phyloP scores from a whole-genome alignment of 2,888 invertebrate species.

The Gryllus longicercus region DNA sequence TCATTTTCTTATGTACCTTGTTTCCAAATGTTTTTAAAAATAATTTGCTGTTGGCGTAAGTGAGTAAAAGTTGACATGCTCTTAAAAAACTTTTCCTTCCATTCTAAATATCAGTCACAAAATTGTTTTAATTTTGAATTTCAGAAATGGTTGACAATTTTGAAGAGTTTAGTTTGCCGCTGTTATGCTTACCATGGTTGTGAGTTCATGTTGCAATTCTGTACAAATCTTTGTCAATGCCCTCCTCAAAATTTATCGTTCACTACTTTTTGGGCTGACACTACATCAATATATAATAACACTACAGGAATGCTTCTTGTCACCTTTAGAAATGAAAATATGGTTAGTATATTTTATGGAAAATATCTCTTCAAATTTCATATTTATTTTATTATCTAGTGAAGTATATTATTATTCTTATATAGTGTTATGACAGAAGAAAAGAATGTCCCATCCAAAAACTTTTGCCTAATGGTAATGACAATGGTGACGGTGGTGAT shows the following conservation, averaged over 20 bases:
- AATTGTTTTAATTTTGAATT: constrained; percentile 11
- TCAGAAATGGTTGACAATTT: constrained; percentile 56
- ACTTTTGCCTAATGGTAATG: too few relatives aligned
- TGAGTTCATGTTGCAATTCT: constrained; percentile 66
- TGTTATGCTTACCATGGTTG: constrained; percentile 72
- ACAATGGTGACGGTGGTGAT: too few relatives aligned
- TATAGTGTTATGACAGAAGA: neutral
- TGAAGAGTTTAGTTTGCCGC: constrained; percentile 63
- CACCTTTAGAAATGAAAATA: constrained; percentile 72
- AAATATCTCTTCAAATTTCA: neutral
- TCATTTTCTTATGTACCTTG: too few relatives aligned
- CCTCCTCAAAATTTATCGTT: constrained; percentile 62
- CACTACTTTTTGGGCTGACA: constrained; percentile 68
- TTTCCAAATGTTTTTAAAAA: too few relatives aligned
- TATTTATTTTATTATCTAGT: neutral
- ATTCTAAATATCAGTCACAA: neutral
- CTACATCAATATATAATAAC: constrained; percentile 66
- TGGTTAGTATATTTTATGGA: constrained; percentile 46
- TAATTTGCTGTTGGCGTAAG: too few relatives aligned
- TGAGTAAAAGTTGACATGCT: too few relatives aligned
- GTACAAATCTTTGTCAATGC: constrained; percentile 64
- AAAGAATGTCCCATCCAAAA: too few relatives aligned
- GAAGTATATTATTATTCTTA: constrained; percentile 9
- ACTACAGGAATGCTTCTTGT: constrained; percentile 63
- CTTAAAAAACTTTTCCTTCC: too few relatives aligned